These are phyloP conservation scores for Syrista parreyssii DNA, from an alignment of 2,888 invertebrate species.

Conservation along the genomic window DNA sequence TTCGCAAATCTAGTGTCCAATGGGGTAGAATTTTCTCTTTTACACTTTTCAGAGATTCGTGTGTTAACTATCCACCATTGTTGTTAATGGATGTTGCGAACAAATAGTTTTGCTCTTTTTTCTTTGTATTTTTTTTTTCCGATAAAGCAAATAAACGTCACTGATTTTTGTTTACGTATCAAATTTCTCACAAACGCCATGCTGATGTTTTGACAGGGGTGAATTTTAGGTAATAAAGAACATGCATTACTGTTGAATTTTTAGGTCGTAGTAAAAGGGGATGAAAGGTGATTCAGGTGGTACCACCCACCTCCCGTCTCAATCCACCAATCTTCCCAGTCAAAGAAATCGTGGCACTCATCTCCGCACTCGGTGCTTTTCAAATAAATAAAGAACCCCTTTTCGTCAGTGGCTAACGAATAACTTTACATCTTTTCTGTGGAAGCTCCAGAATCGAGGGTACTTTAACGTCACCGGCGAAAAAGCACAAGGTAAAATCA, in stretches of 20 bases:
- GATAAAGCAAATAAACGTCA: neutral
- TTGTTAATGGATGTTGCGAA: neutral
- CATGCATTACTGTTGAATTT: neutral
- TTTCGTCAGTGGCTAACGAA: neutral
- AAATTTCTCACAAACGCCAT: neutral
- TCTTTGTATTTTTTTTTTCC: neutral
- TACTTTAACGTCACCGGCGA: neutral
- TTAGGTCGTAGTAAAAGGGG: neutral
- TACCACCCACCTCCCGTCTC: neutral
- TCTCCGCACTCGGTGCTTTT: neutral
- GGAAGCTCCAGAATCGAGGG: neutral
- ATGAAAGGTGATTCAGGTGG: neutral
- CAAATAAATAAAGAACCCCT: neutral
- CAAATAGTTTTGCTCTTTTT: neutral
- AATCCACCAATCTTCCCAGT: neutral
- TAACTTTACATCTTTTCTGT: neutral
- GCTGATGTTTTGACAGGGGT: neutral
- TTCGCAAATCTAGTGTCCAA: neutral
- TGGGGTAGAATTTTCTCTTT: neutral
- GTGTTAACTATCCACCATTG: conserved; percentile 41
- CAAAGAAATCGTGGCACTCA: neutral
- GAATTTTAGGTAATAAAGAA: neutral
- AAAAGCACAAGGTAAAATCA: neutral
- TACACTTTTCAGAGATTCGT: conserved; percentile 8
- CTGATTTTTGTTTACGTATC: neutral